Percentiles rank a stretch among this genome's conserved stretches.
phyloP scores from a whole-genome alignment of 2,888 invertebrate genomes.

The Cryptus viduatorius region DNA sequence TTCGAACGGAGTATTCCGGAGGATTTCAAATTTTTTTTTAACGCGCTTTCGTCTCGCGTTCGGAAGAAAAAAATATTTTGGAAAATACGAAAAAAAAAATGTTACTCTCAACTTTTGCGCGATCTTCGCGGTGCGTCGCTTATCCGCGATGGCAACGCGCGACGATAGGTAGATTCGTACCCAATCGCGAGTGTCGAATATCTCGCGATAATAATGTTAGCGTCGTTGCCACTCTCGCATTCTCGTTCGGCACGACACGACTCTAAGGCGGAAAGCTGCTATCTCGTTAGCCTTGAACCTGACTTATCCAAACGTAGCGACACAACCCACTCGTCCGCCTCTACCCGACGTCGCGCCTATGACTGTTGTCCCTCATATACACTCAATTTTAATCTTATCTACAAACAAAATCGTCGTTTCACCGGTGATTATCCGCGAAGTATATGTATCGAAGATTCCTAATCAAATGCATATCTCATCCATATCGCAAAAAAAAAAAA shows the following conservation, averaged over 20 bases:
- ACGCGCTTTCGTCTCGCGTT: background rate
- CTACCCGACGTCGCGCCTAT: background rate
- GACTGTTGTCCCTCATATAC: background rate
- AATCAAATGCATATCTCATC: background rate
- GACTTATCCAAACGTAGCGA: constrained; percentile 62
- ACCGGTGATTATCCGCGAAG: constrained; percentile 11
- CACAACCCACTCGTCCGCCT: constrained; percentile 7
- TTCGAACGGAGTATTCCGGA: background rate
- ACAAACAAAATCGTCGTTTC: constrained; percentile 27
- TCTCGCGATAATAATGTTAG: constrained; percentile 52
- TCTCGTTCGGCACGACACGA: constrained; percentile 2
- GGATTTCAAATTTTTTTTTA: constrained; percentile 6
- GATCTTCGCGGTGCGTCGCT: constrained; percentile 39
- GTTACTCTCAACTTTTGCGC: background rate
- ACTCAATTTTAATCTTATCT: constrained; percentile 44
- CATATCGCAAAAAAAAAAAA: too few species aligned
- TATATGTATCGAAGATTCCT: constrained; percentile 22
- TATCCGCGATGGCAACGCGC: constrained; percentile 12
- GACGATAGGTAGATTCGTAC: constrained; percentile 25
- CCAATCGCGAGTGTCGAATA: constrained; percentile 12
- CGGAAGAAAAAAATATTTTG: constrained; percentile 14
- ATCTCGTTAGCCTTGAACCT: constrained; percentile 73
- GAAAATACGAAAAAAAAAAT: too few species aligned
- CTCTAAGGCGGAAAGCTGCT: constrained; percentile 48
- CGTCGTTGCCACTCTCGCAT: constrained; percentile 44